Evolutionary conservation across 2,888 invertebrate genomes (phyloP), one percentile per base, ranked within the genome.

Genomic region (Diabrotica balteata): DNA sequence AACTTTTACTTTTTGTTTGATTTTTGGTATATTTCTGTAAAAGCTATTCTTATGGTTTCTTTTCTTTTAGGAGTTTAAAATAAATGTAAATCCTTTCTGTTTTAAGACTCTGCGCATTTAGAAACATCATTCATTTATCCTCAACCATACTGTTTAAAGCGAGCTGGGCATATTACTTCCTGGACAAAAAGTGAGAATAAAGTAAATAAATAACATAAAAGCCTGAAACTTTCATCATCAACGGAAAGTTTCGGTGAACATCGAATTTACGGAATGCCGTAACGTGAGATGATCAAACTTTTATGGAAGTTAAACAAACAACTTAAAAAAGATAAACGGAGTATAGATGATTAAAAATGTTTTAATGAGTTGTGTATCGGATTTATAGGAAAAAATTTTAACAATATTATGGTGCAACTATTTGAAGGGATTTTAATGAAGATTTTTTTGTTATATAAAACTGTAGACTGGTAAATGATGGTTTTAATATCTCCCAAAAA

Each of bases 321-420:
- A 50, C 55, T 63, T 59, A 55, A 64, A 60, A 64, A 57, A 64
- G 64, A 57, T 57, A 52, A 68, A 64, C 55, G 43, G 49, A 49
- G 46, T 55, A 64, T 61, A 17, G 59, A 64, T 55, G 55, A 68
- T 68, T 64, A 64, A 68, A 67, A 64, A 64, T 68, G 63, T 60
- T 66, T 66, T 55, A 61, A 55, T 66, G 66, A 54, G 55, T 66
- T 55, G 44, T n/a, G 10, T 49, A 43, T 59, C 50, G 50, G 8
- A 11, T 50, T 42, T 59, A 45, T 49, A 7, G 49, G 17, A 11
- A 47, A 9, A 47, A 47, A 47, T 47, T 47, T 9, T 47, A 32
- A 32, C 32, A 32, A 32, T 32, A 32, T 32, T 32, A 32, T 32
- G 32, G 32, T 32, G 32, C 32, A 32, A 32, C 32, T 32, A 32